These are phyloP conservation scores for Casuarius casuarius DNA, from an alignment of 2,113 vertebrate species.

Conservation along the genomic window DNA sequence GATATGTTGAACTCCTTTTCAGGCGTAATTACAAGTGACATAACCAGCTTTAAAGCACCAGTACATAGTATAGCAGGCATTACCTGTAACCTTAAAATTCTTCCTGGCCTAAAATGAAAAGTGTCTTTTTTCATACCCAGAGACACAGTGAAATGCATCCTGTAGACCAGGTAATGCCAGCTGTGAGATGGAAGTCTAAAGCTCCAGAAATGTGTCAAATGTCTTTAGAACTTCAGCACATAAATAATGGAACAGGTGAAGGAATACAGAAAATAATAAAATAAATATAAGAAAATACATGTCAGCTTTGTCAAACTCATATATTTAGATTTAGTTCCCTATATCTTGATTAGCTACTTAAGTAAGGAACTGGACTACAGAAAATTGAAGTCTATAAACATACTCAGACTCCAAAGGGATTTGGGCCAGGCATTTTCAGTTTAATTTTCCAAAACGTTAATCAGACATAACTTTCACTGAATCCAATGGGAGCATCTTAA, in stretches of 20 bases:
- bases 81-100: background rate
- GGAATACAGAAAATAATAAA: background rate
- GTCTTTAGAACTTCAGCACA: background rate
- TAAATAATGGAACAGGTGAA: background rate
- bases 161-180: background rate
- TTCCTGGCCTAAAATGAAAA: background rate
- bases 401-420: background rate
- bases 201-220: background rate
- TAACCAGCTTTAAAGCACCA: background rate
- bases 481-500: background rate
- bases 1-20: background rate
- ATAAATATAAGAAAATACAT: background rate
- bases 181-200: background rate
- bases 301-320: background rate
- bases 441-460: background rate
- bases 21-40: background rate
- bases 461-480: background rate
- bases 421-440: background rate
- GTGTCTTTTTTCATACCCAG: background rate
- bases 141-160: background rate
- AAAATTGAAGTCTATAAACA: background rate
- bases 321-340: background rate
- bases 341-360: background rate
- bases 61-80: background rate
- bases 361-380: background rate